phyloP scores from a whole-genome alignment of 1,140 invertebrate genomes.

The Tenebrio molitor region DNA sequence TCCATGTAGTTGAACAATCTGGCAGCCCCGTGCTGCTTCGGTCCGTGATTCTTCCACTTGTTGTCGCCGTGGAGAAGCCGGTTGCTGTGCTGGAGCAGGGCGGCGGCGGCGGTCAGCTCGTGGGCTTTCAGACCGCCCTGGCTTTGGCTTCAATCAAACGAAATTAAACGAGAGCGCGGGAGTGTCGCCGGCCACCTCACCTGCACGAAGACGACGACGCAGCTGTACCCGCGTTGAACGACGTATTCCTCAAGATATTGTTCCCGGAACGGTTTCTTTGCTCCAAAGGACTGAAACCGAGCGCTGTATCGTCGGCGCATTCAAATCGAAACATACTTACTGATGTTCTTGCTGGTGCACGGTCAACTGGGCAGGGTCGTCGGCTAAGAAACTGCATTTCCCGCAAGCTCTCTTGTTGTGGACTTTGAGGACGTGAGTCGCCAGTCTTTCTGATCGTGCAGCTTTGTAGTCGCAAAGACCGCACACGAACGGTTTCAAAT shows the following conservation, averaged over 20 bases:
- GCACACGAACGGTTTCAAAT: slow-evolving; percentile 91
- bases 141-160: slow-evolving; percentile 31
- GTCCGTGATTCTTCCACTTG: slow-evolving; percentile 64
- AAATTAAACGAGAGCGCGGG: not conserved
- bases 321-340: slow-evolving; percentile 68
- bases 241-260: slow-evolving; percentile 59
- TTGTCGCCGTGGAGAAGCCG: slow-evolving; percentile 60
- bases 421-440: slow-evolving; percentile 91
- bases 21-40: slow-evolving; percentile 71
- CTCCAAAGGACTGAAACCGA: slow-evolving; percentile 64
- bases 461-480: slow-evolving; percentile 93
- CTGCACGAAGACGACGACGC: slow-evolving; percentile 49
- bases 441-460: slow-evolving; percentile 85
- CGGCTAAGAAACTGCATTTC: slow-evolving; percentile 87
- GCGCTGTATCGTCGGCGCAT: slow-evolving; percentile 7
- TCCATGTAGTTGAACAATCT: slow-evolving; percentile 73
- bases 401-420: slow-evolving; percentile 91
- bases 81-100: slow-evolving; percentile 61
- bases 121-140: slow-evolving; percentile 54
- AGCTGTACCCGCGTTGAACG: slow-evolving; percentile 52
- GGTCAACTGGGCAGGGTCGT: slow-evolving; percentile 82
- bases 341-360: slow-evolving; percentile 81
- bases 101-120: slow-evolving; percentile 57
- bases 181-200: slow-evolving; percentile 32
- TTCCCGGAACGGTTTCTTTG: slow-evolving; percentile 60